These are phyloP conservation scores for Crotalus viridis DNA, from an alignment of 2,113 vertebrate genomes.

Conservation along the genomic window DNA sequence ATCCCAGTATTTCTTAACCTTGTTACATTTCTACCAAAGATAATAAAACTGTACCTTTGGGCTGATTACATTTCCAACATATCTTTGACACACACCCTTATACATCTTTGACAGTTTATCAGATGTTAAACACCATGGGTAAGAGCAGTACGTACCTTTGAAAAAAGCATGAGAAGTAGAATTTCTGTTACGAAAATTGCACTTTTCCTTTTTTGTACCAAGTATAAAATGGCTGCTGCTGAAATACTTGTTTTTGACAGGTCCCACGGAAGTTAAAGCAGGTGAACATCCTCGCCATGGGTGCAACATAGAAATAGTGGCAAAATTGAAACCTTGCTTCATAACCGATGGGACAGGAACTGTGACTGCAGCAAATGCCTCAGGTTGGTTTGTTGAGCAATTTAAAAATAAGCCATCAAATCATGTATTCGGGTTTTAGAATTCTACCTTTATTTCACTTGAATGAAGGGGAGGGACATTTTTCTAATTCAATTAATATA, in stretches of 20 bases:
- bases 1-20: not conserved
- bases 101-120: not conserved
- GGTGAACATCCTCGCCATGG: constrained; percentile 93
- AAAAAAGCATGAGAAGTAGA: not conserved
- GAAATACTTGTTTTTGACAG: constrained; percentile 61
- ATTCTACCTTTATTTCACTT: no score
- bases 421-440: not conserved
- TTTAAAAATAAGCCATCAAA: not conserved
- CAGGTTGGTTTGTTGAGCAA: constrained; percentile 72
- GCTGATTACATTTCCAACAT: not conserved
- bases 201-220: not conserved
- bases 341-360: constrained; percentile 85
- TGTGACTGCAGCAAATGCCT: constrained; percentile 90
- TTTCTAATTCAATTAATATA: no score
- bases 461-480: no score
- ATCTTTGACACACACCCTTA: not conserved
- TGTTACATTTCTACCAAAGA: not conserved
- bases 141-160: not conserved
- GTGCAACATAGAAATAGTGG: constrained; percentile 79
- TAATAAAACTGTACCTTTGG: not conserved
- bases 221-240: not conserved
- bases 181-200: not conserved
- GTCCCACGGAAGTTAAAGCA: constrained; percentile 81
- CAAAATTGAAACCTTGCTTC: constrained; percentile 89
- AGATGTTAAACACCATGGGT: not conserved